Evolutionary conservation across 2,888 invertebrate genomes (phyloP).

Genomic region (Ophioninae sp.): DNA sequence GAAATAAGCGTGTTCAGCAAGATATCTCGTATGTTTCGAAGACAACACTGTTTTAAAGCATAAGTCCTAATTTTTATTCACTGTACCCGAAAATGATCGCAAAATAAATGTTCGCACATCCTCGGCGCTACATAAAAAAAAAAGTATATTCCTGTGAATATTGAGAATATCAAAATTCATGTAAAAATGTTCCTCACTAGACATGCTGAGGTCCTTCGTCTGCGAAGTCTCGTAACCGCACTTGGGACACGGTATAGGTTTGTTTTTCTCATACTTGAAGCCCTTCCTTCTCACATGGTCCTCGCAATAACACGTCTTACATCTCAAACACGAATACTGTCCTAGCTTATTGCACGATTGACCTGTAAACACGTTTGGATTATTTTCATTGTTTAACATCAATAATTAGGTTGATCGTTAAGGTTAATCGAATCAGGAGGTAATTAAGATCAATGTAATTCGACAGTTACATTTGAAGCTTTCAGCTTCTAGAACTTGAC

Average conservation of each 20-base stretch:
- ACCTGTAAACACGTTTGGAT: conserved; percentile 81
- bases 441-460: not conserved
- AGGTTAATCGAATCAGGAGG: not conserved
- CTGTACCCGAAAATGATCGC: too few species aligned
- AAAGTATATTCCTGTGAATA: not conserved
- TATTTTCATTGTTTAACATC: not conserved
- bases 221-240: conserved; percentile 96
- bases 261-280: conserved; percentile 92
- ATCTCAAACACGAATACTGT: conserved; percentile 96
- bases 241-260: conserved; percentile 95
- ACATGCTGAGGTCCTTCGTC: conserved; percentile 97
- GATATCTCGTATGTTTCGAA: too few species aligned
- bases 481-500: conserved; percentile 97
- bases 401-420: too few species aligned
- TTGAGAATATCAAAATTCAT: not conserved
- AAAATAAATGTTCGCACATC: too few species aligned
- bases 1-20: not conserved
- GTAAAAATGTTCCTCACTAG: conserved; percentile 85
- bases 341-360: conserved; percentile 97
- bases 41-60: too few species aligned
- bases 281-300: conserved; percentile 97
- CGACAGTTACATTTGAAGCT: conserved; percentile 91
- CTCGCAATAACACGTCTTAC: conserved; percentile 98
- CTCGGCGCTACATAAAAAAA: too few species aligned
- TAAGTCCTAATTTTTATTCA: too few species aligned